These are phyloP conservation scores for Eudemis profundana DNA, from an alignment of 2,888 invertebrate species.

Conservation along the genomic window DNA sequence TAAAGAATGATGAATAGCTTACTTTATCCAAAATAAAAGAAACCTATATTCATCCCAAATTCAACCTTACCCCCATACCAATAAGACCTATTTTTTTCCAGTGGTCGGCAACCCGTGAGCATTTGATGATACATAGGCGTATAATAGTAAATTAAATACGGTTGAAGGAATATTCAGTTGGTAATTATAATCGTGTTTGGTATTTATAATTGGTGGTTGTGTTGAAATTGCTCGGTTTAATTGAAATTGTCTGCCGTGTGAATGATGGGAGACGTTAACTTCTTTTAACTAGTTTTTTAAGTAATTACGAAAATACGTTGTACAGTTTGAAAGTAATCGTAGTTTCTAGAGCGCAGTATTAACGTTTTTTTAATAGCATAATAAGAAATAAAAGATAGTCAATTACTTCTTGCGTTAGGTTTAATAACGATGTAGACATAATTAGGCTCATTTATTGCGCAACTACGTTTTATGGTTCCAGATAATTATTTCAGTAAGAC, in stretches of 20 bases:
- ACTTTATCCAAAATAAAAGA: slow-evolving; percentile 24
- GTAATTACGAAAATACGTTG: not conserved
- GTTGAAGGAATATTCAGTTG: slow-evolving; percentile 62
- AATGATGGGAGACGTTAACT: not conserved
- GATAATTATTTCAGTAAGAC: no score
- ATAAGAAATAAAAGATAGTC: no score
- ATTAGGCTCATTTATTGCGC: no score
- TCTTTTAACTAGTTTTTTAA: not conserved
- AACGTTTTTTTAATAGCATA: no score
- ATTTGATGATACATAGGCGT: slow-evolving; percentile 55
- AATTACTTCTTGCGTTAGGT: no score
- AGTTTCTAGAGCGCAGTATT: not conserved
- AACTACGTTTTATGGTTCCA: no score
- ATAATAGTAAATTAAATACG: slow-evolving; percentile 64
- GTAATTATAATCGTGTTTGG: slow-evolving; percentile 59
- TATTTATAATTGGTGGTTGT: slow-evolving; percentile 30
- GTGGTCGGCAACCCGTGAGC: slow-evolving; percentile 35
- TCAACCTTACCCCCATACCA: not conserved
- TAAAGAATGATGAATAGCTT: slow-evolving; percentile 69
- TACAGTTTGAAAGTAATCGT: not conserved
- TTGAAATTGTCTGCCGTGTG: slow-evolving; percentile 35
- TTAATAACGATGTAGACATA: no score
- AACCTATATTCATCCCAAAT: not conserved
- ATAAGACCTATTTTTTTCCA: slow-evolving; percentile 7
- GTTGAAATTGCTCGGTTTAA: slow-evolving; percentile 36